phyloP scores from a whole-genome alignment of 2,888 invertebrate genomes.

The Drosophila fungiperda region DNA sequence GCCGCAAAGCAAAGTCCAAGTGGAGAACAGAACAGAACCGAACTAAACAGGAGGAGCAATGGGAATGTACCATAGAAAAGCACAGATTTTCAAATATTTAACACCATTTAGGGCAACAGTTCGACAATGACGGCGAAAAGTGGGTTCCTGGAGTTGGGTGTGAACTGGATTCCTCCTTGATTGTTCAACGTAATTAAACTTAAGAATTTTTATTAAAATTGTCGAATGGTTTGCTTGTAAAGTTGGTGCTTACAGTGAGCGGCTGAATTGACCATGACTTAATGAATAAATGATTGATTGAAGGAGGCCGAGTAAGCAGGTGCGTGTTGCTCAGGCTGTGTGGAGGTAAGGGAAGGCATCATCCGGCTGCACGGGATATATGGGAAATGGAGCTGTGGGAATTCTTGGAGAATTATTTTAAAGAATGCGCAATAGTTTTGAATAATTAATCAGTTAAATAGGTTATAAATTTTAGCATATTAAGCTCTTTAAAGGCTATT shows the following conservation, averaged over 20 bases:
- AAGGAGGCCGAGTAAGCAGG: constrained; percentile 33
- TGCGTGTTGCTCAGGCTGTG: constrained; percentile 2
- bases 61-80: constrained; percentile 24
- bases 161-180: constrained; percentile 23
- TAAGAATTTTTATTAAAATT: constrained; percentile 78
- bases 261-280: constrained; percentile 48
- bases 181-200: constrained; percentile 68
- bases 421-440: constrained; percentile 40
- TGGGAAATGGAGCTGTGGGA: constrained; percentile 36
- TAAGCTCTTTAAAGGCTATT: constrained; percentile 7
- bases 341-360: constrained; percentile 22
- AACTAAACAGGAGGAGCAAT: not conserved
- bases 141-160: not conserved
- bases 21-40: constrained; percentile 1
- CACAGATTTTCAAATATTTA: constrained; percentile 76
- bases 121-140: constrained; percentile 65
- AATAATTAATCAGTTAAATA: constrained; percentile 37
- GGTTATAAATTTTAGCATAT: constrained; percentile 28
- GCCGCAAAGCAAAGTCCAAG: constrained; percentile 44
- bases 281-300: constrained; percentile 62
- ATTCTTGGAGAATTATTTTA: constrained; percentile 22
- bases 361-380: constrained; percentile 38
- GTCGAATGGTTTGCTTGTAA: constrained; percentile 62
- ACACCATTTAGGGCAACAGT: constrained; percentile 72
- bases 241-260: constrained; percentile 40